Evolutionary conservation across 2,797 vertebrate species (phyloP), one percentile per base, ranked within the genome.

Genomic region (Enteromius viviparus): DNA sequence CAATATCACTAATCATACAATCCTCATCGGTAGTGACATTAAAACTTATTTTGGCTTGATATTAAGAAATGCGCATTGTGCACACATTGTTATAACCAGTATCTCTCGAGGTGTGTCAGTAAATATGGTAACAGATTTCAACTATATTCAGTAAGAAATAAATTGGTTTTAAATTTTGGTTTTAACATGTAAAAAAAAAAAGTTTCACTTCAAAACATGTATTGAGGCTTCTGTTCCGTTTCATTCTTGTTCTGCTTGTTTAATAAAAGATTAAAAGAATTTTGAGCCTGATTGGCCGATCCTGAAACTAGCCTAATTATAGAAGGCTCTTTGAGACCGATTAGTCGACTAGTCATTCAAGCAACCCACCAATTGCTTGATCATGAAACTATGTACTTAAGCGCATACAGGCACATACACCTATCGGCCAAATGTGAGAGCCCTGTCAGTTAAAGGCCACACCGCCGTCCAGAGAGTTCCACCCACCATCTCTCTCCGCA

Each of bases 361-460:
- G 55, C n/a, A 21, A 4, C 9, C 37, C 15, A 77, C 23, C 40
- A 6, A 77, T 8, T 62, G 3, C 15, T 29, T 45, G 8, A 60
- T 62, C 26, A 26, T 3, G 15, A 62, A 62, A 77, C 42, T 45
- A 62, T 60, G 9, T 76, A 45, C 21, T 40, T 76, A 40, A 10
- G 53, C 34, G 19, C 23, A 62, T 62, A 34, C 11, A 80, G 26
- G 42, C 8, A 60, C 15, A 49, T 47, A 21, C 11, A 81, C 23
- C 68, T 14, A 62, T 80, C 11, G 8, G 49, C 29, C 70, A 80
- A 80, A 55, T 17, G 10, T 15, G 10, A 80, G 45, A 32, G 49
- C 29, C 68, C 14, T 77, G 26, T 51, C 14, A 21, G 29, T 76
- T 69, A 81, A 81, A 76, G 51, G 49, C 32, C 51, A 58, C 45